Conservation (phyloP, 2,113 vertebrate genomes). For the Heterotilapia buettikoferi region DNA sequence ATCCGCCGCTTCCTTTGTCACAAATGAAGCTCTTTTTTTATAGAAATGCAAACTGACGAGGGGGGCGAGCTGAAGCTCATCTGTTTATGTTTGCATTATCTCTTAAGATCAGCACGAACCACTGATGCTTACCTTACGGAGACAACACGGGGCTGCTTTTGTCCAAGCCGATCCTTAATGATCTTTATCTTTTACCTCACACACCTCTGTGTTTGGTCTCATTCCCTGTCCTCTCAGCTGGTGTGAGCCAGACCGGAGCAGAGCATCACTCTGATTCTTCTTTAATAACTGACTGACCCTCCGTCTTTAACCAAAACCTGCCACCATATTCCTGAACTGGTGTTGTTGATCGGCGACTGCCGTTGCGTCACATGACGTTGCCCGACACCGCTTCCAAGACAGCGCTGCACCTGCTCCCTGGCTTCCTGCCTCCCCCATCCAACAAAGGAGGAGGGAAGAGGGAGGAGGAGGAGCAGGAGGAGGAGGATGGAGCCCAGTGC, state of each 20-base stretch:
- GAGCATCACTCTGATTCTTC: constrained; percentile 27
- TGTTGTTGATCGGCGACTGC: constrained; percentile 67
- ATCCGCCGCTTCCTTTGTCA: not conserved
- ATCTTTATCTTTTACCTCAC: not conserved
- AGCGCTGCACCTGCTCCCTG: constrained; percentile 66
- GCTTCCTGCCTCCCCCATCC: constrained; percentile 24
- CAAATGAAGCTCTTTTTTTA: not conserved
- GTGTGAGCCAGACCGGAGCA: not conserved
- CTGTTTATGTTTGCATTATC: not conserved
- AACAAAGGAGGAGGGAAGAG: not conserved
- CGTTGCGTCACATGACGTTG: constrained; percentile 62
- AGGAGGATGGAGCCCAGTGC: not conserved
- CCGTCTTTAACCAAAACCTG: constrained; percentile 45
- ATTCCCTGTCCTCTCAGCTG: constrained; percentile 5
- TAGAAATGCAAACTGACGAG: not conserved
- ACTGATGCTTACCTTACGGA: constrained; percentile 54
- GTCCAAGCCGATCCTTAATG: constrained; percentile 14
- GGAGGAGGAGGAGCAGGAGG: not conserved
- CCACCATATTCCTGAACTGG: constrained; percentile 72
- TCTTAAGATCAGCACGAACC: not conserved
- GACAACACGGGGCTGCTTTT: constrained; percentile 2
- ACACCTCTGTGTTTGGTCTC: not conserved
- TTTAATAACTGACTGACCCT: not conserved
- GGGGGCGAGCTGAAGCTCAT: not conserved
- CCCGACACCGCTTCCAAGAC: constrained; percentile 42